Conservation (phyloP, 1,140 invertebrate genomes). For the Drosophila pseudoananassae region DNA sequence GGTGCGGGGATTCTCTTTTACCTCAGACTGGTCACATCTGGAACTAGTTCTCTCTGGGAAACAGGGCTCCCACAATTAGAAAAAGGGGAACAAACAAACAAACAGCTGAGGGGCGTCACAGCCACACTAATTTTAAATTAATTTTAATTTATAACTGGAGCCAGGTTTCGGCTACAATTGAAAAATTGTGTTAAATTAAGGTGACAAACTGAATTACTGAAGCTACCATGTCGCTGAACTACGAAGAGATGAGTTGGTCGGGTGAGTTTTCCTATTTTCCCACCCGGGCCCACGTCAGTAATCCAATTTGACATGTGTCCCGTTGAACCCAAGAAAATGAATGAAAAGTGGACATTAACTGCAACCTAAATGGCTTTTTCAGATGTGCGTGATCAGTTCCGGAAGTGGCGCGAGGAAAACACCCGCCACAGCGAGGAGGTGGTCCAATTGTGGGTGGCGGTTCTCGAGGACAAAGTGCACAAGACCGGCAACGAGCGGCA, state of each 20-base stretch:
- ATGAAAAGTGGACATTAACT: slow-evolving; percentile 23
- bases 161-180: slow-evolving; percentile 23
- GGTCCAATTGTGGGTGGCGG: slow-evolving; percentile 93
- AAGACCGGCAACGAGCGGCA: slow-evolving; percentile 95
- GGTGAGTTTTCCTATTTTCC: slow-evolving; percentile 72
- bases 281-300: slow-evolving; percentile 17
- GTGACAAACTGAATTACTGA: slow-evolving; percentile 2
- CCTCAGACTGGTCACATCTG: background rate
- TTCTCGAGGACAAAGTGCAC: slow-evolving; percentile 89
- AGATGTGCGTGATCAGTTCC: slow-evolving; percentile 93
- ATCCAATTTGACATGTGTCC: slow-evolving; percentile 7
- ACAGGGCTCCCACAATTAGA: background rate
- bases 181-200: slow-evolving; percentile 49
- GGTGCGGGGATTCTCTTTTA: too few species aligned
- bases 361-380: slow-evolving; percentile 41
- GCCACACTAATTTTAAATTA: slow-evolving; percentile 1
- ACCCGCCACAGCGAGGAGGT: slow-evolving; percentile 94
- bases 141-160: slow-evolving; percentile 1
- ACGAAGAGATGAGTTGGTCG: slow-evolving; percentile 85
- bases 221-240: slow-evolving; percentile 84
- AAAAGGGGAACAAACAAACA: background rate
- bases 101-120: background rate
- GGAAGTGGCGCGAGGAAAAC: slow-evolving; percentile 96
- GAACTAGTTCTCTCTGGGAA: background rate
- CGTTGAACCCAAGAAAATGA: slow-evolving; percentile 3